Base-by-base conservation (phyloP, 2,888 invertebrate genomes). In the Ophioninae sp. region DNA sequence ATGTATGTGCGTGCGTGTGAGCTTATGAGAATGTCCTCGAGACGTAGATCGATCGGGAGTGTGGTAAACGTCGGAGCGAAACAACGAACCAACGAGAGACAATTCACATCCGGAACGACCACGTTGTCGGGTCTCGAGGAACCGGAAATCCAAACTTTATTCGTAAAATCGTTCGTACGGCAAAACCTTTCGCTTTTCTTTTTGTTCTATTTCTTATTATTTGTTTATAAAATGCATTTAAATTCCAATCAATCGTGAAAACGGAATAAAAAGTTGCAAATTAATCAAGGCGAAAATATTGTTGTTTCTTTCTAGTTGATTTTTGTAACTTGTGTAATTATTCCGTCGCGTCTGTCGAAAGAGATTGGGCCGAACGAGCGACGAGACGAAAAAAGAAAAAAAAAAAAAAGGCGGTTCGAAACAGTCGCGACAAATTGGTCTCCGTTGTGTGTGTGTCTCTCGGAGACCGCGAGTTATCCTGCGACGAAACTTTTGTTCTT, bases 11-110 rank as follows among this genome's bases (percentile, higher is more conserved):
- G 83, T 87, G 83, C 81, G 81, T 85, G 86, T 83, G 81, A 75
- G 85, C 84, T 81, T 85, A 79, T 81, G 75, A 70, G 82, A 83
- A 82, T 68, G 85, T 81, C 62, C 77, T 77, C 73, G 78, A 84
- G 73, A 81, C 67, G 82, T 81, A 85, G 84, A 79, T 76, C 77
- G 74, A 76, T 81, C 74, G 50, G 78, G 68, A 80, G 85, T 84
- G 84, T 85, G 84, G 84, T 85, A 85, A 81, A 82, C 76, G 68
- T 79, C 10, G 68, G 81, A 39, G 79, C 68, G 10, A 73, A 57
- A 50, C n/a, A 23, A 23, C 20, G 41, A 30, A 64, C 17, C 20
- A 62, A 56, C 20, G 64, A 65, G 67, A 5, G 3, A 39, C 65
- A 79, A 67, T 21, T 50, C 65, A 44, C 30, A n/a, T 30, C 56